Conservation (phyloP, 2,797 vertebrate species). For the Anguilla marmorata region DNA sequence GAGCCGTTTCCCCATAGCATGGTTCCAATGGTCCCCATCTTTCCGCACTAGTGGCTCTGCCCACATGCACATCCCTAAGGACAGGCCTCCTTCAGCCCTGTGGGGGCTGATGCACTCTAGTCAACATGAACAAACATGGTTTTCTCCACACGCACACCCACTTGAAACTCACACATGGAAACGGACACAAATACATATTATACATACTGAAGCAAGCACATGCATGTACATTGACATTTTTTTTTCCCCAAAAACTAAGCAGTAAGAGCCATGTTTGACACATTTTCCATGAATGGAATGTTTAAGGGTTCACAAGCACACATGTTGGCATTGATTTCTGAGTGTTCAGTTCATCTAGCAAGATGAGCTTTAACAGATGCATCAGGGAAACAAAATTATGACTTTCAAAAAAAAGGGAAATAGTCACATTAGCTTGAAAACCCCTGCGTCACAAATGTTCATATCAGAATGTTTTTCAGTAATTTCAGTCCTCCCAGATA, state of each 20-base stretch:
- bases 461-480: too few relatives aligned
- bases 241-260: neutral
- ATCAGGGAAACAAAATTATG: neutral
- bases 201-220: neutral
- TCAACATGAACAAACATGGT: neutral
- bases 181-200: too few relatives aligned
- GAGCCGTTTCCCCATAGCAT: neutral
- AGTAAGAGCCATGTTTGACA: neutral
- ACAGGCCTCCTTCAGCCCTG: neutral
- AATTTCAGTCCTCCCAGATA: too few relatives aligned
- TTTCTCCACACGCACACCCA: neutral
- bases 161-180: neutral
- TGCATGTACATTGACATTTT: neutral
- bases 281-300: neutral
- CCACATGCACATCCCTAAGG: neutral
- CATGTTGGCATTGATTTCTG: neutral
- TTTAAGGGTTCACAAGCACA: neutral
- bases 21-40: neutral
- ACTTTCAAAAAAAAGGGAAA: too few relatives aligned
- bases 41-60: neutral
- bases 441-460: too few relatives aligned
- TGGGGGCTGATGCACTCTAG: neutral
- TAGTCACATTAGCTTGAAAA: too few relatives aligned
- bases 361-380: neutral
- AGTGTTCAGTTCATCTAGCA: neutral